phyloP scores from a whole-genome alignment of 2,113 vertebrate species.

The Penelope pileata region DNA sequence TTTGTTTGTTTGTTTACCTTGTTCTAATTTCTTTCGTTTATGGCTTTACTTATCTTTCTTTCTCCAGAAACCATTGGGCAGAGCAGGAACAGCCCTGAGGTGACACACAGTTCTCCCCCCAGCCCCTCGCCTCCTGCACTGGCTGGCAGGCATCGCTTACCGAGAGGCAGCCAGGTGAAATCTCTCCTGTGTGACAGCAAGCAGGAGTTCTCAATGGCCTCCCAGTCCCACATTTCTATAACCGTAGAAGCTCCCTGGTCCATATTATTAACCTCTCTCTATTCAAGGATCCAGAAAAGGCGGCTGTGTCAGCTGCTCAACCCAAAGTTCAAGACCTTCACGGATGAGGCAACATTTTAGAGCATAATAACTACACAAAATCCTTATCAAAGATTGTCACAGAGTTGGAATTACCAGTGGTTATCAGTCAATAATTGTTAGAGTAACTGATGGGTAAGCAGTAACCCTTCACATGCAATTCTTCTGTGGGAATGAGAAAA shows the following conservation, averaged over 20 bases:
- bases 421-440: slow-evolving; percentile 59
- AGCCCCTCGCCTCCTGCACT: background rate
- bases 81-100: rapidly evolving
- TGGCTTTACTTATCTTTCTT: background rate
- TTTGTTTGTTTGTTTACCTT: background rate
- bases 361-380: background rate
- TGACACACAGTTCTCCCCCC: background rate
- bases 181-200: background rate
- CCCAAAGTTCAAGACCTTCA: slow-evolving; percentile 24
- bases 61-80: background rate
- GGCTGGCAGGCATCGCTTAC: background rate
- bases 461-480: slow-evolving; percentile 58
- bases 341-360: background rate
- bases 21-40: background rate
- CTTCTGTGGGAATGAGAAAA: slow-evolving; percentile 52
- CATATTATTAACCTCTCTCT: background rate
- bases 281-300: background rate
- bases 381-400: slow-evolving; percentile 22
- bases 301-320: background rate
- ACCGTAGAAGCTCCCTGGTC: background rate
- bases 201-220: background rate
- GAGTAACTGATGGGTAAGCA: slow-evolving; percentile 10
- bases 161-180: rapidly evolving
- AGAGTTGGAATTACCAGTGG: slow-evolving; percentile 34
- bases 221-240: background rate